phyloP scores from a whole-genome alignment of 2,888 invertebrate genomes.

The Dicranocentrus wangi region DNA sequence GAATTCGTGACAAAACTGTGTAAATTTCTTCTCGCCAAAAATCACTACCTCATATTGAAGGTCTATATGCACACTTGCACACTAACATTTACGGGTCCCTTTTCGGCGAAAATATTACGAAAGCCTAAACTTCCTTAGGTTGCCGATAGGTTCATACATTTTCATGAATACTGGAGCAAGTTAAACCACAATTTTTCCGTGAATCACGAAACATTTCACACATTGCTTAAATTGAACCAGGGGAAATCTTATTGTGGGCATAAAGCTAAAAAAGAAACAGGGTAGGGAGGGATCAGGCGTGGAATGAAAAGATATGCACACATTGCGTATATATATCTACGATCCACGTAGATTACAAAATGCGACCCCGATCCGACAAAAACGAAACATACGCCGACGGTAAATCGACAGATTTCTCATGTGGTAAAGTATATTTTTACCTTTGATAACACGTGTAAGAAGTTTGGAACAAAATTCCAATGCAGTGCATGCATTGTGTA shows the following conservation, averaged over 20 bases:
- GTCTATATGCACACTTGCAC: not conserved
- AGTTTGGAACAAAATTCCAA: conserved; percentile 27
- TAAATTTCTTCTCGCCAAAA: conserved; percentile 47
- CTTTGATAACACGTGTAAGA: too few relatives aligned
- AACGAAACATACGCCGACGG: not conserved
- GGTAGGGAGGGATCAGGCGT: too few relatives aligned
- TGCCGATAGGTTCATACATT: conserved; percentile 47
- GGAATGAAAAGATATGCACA: too few relatives aligned
- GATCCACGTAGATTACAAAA: too few relatives aligned
- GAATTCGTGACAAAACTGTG: conserved; percentile 57
- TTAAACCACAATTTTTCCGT: conserved; percentile 24
- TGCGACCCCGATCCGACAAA: too few relatives aligned
- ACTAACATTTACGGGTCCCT: not conserved
- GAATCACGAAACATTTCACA: conserved; percentile 38
- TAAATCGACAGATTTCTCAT: not conserved
- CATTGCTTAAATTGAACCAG: conserved; percentile 2
- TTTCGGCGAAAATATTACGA: conserved; percentile 15
- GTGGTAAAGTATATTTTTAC: not conserved
- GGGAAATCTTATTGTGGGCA: conserved; percentile 2
- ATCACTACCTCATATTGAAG: conserved; percentile 38
- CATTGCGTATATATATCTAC: too few relatives aligned
- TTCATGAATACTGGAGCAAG: conserved; percentile 52
- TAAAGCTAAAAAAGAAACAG: too few relatives aligned
- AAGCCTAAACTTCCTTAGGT: not conserved
- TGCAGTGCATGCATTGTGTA: conserved; percentile 14